Base-by-base conservation (phyloP, 1,140 invertebrate species). In the Hyles euphorbiae region DNA sequence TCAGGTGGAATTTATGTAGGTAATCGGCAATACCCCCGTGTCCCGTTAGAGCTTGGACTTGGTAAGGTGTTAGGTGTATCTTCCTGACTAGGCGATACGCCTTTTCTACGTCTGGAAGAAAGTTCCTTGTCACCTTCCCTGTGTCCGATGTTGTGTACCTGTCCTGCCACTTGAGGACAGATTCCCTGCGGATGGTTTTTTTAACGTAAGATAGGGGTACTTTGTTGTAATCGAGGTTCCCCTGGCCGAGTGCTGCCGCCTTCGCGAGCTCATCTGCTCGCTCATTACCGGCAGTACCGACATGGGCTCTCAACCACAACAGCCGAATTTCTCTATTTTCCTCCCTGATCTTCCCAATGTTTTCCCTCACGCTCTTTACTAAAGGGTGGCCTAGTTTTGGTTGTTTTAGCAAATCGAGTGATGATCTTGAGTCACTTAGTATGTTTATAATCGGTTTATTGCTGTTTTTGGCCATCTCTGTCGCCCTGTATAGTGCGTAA, bases 261-360 rank as follows among this genome's bases (percentile, higher is more conserved):
- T 66, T 71, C 1, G 71, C 68, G 2, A 74, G 60, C 12, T 72
- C 53, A 40, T 74, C 69, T 1, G 69, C 67, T 33, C 68, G 56
- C 34, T 74, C 68, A 47, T 74, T 74, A 3, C 68, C 68, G 1
- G 36, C 50, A 9, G 55, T 59, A 6, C 64, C 66, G 2, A 57
- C 48, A 46, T 74, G 72, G 3, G 61, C 63, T 43, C 53, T 74
- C 1, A 66, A 47, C 68, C 69, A 74, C n/a, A 60, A 67, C 10
- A 65, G 44, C 3, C 48, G 44, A 2, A 62, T 40, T 10, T 45
- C 9, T 57, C 51, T 61, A 5, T 56, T 56, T 9, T 62, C 34
- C 11, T 34, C 32, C 4, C 44, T 8, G 2, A 56, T 47, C 0
- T 55, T 45, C 0, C 9, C 5, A 45, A 66, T 48, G 22, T 22